These are phyloP conservation scores for Anolis apletophallus DNA, from an alignment of 2,797 vertebrate species.

Conservation along the genomic window DNA sequence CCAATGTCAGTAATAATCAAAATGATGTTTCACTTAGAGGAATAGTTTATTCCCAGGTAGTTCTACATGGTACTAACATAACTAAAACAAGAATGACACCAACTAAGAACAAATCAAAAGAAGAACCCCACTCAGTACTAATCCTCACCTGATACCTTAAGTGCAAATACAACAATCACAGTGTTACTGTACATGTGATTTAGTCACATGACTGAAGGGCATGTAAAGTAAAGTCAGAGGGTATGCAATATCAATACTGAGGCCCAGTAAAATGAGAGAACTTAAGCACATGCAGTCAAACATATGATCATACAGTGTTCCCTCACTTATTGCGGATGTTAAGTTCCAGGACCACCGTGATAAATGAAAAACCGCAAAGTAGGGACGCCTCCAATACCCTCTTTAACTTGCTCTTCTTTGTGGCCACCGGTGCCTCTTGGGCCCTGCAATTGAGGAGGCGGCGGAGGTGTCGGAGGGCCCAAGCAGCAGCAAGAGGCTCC, in stretches of 20 bases:
- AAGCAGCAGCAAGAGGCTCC: no score
- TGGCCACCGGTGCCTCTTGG: no score
- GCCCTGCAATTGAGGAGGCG: no score
- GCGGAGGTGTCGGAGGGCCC: no score
- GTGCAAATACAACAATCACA: background rate
- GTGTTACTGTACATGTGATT: background rate
- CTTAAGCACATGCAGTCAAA: background rate
- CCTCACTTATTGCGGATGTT: no score
- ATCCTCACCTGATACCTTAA: conserved; percentile 50
- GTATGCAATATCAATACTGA: background rate
- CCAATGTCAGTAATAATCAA: conserved; percentile 84
- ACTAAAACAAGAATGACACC: conserved; percentile 72
- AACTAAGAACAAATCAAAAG: conserved; percentile 43
- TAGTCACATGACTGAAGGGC: conserved; percentile 21
- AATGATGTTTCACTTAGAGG: conserved; percentile 84
- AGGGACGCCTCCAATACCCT: no score
- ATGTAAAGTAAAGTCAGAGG: background rate
- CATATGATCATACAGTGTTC: no score
- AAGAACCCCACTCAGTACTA: conserved; percentile 40
- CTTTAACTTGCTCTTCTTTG: no score
- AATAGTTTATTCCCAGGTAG: conserved; percentile 76
- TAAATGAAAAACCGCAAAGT: no score
- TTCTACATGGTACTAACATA: conserved; percentile 69
- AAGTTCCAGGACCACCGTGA: no score
- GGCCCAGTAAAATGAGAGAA: background rate